A percentile compares a stretch with the other conserved stretches of the same genome.
phyloP scores from a whole-genome alignment of 2,888 invertebrate species.

The Cerceris ruficornis region DNA sequence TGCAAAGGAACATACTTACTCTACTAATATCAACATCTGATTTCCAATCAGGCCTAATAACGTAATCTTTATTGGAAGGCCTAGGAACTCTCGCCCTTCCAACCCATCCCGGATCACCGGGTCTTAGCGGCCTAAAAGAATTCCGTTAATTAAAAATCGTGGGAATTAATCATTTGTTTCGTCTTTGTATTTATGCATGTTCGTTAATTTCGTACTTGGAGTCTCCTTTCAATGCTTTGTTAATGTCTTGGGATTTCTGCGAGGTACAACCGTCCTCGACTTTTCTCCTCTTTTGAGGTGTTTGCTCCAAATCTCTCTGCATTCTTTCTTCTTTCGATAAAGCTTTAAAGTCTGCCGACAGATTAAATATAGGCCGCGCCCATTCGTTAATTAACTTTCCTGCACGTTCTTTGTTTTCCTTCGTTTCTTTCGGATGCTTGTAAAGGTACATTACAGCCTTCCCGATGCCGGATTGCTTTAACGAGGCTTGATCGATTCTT shows the following conservation, averaged over 20 bases:
- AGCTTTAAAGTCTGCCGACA: conserved; percentile 95
- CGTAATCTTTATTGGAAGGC: conserved; percentile 98
- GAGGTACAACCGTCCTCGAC: conserved; percentile 82
- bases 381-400: conserved; percentile 97
- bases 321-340: conserved; percentile 96
- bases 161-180: not conserved
- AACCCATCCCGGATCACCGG: conserved; percentile 98
- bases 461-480: conserved; percentile 98
- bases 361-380: conserved; percentile 98
- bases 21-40: conserved; percentile 93
- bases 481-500: conserved; percentile 91
- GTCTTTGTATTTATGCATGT: not conserved
- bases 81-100: conserved; percentile 96
- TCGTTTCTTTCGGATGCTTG: conserved; percentile 98
- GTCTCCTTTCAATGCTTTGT: conserved; percentile 85
- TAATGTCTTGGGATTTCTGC: conserved; percentile 84
- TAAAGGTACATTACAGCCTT: conserved; percentile 99
- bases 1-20: conserved; percentile 51
- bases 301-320: conserved; percentile 95
- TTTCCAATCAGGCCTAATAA: conserved; percentile 95
- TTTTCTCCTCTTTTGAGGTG: conserved; percentile 84
- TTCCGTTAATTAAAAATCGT: conserved; percentile 4
- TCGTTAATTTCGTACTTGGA: conserved; percentile 82
- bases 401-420: conserved; percentile 94
- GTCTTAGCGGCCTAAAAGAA: conserved; percentile 86